Evolutionary conservation across 2,113 vertebrate genomes (phyloP), one percentile per base, ranked within the genome.

Genomic region (Hucho hucho): DNA sequence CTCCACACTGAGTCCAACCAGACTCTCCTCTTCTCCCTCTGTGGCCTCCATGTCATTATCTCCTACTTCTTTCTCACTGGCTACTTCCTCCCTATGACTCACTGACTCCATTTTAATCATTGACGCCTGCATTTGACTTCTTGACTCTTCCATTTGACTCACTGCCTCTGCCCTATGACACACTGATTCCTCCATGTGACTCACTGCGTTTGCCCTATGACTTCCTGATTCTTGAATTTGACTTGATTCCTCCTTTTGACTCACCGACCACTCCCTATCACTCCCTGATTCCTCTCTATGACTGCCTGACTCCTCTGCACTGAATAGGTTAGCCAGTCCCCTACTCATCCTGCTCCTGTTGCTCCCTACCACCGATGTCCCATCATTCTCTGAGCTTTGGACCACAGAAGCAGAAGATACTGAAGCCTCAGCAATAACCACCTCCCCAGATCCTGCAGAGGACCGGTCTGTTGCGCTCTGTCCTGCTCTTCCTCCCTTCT

Each of bases 401-500:
- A 16, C 56, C 11, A 1, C 24, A 13, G 61, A 64, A 2, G 58
- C 22, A 47, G 7, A 56, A 26, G 25, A 6, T 1, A 25, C 32
- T 47, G 79, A 56, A 37, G 69, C 58, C 58, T 14, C 11, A 20
- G n/a, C 26, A 65, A 28, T 28, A 28, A 28, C 25, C 13, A 14
- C 65, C 5, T 20, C 29, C 14, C 16, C 3, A 20, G 29, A 32
- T 26, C 29, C 29, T 67, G 25, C 65, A 32, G 29, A 32, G 65
- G 29, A 37, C 26, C 65, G 37, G 32, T 75, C 75, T 64, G 73
- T 78, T 7, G 75, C 66, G 22, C 69, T 69, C 14, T 9, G 9
- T 58, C 7, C 61, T 22, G 66, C 83, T 79, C 75, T 80, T 70
- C 82, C 59, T 75, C 75, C 47, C n/a, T 76, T 81, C 28, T 61